phyloP scores from a whole-genome alignment of 2,888 invertebrate species.

The Chymomyza procnemis region DNA sequence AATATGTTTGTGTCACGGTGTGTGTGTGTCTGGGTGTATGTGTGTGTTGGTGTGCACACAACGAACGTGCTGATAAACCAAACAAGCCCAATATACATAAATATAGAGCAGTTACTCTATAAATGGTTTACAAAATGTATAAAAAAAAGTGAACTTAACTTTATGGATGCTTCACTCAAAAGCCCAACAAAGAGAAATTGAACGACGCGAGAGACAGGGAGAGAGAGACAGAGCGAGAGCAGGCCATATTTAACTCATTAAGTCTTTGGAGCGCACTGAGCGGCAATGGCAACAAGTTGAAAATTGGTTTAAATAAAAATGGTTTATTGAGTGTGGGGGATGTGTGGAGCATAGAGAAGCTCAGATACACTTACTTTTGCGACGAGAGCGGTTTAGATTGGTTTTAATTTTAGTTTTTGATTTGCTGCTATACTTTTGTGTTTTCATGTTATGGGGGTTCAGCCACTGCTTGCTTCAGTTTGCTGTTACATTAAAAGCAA shows the following conservation, averaged over 20 bases:
- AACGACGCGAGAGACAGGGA: no score
- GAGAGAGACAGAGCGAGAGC: no score
- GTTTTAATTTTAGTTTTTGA: no score
- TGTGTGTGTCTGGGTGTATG: background rate
- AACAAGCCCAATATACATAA: constrained; percentile 1
- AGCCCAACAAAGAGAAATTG: constrained; percentile 30
- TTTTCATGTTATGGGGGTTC: no score
- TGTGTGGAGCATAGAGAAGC: no score
- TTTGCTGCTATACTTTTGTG: no score
- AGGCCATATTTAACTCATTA: background rate
- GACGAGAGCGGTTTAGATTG: no score
- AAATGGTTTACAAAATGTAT: background rate
- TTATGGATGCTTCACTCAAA: constrained; percentile 26
- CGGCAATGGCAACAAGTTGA: constrained; percentile 43
- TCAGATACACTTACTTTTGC: background rate
- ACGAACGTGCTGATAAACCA: constrained; percentile 54
- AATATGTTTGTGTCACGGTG: constrained; percentile 26
- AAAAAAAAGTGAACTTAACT: background rate
- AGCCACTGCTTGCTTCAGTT: no score
- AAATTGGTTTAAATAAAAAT: constrained; percentile 9
- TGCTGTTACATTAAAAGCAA: no score
- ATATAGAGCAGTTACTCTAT: background rate
- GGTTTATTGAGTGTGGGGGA: no score
- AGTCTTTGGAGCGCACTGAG: constrained; percentile 18
- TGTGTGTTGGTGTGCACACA: background rate